Conservation (phyloP, 2,113 vertebrate genomes). For the Sturnus vulgaris region DNA sequence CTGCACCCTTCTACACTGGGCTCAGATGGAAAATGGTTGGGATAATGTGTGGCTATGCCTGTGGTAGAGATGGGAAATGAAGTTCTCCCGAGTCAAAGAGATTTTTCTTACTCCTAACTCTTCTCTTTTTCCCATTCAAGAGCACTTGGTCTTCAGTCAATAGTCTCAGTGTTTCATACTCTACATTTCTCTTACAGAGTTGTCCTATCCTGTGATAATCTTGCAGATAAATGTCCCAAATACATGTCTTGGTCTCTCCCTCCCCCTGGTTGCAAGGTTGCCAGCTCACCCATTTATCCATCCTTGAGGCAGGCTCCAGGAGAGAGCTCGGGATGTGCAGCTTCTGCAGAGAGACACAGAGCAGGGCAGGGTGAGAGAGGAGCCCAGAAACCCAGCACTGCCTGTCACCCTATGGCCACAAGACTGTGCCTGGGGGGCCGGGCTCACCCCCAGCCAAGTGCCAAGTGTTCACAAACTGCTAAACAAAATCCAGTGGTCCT, state of each 20-base stretch:
- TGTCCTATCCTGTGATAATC: not conserved
- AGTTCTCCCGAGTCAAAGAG: not conserved
- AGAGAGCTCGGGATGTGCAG: slow-evolving; percentile 75
- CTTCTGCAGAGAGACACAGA: slow-evolving; percentile 71
- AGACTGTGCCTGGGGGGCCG: accelerated
- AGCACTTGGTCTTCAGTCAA: not conserved
- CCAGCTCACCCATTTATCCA: slow-evolving; percentile 57
- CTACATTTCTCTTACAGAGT: not conserved
- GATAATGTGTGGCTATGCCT: not conserved
- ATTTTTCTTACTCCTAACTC: not conserved
- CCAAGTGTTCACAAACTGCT: not conserved
- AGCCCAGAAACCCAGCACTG: not conserved
- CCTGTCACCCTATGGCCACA: not conserved
- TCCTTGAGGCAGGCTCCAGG: slow-evolving; percentile 72
- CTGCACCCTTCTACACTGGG: not conserved
- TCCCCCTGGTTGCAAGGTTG: not conserved
- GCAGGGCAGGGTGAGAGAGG: not conserved
- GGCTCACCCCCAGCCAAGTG: accelerated
- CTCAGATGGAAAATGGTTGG: not conserved
- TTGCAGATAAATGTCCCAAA: not conserved
- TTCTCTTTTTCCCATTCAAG: not conserved
- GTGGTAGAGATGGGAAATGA: not conserved
- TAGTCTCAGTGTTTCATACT: not conserved
- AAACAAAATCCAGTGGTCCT: not conserved
- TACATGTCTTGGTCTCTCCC: not conserved